Evolutionary conservation across 2,888 invertebrate species (phyloP), one percentile per base, ranked within the genome.

Genomic region (Andrena haemorrhoa): DNA sequence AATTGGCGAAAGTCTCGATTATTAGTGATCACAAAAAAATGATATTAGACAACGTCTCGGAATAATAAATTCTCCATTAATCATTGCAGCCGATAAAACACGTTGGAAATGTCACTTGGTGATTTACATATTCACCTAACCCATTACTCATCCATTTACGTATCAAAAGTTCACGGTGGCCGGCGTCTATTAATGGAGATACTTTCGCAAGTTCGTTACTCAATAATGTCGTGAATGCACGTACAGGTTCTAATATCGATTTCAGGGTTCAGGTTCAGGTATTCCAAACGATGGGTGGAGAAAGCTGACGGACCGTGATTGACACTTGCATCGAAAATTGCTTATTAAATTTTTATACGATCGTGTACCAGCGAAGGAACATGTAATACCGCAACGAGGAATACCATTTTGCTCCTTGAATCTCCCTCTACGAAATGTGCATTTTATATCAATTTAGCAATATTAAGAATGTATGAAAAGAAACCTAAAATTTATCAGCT

Each of bases 121-220:
- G 2, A 66, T 66, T 56, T 66, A 51, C 60, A 51, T 75, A 51
- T 61, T 61, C 75, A 51, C 10, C 31, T 12, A 12, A 41, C 12
- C 49, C 47, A 60, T 75, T 68, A 75, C 68, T 73, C 66, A 61
- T 47, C 47, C 74, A 63, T 69, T 60, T 75, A 61, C 58, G 47
- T 53, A 70, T 75, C 70, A 20, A 49, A 75, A 65, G 35, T 60
- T 84, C 75, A 74, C 53, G 68, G 64, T 72, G 65, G 60, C 33
- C 73, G 58, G 47, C 69, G 56, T 63, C 78, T 72, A 82, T 85
- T 85, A 81, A 75, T 64, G 69, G 72, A 82, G 81, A 73, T 61
- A 75, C 61, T 75, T 68, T 63, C 61, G 47, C 47, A 58, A 78
- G 73, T 75, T 77, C 76, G 75, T 68, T 74, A 73, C 47, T 66